A percentile compares a stretch with the other conserved stretches of the same genome.
phyloP scores from a whole-genome alignment of 2,113 vertebrate genomes.

The Isurus oxyrinchus region DNA sequence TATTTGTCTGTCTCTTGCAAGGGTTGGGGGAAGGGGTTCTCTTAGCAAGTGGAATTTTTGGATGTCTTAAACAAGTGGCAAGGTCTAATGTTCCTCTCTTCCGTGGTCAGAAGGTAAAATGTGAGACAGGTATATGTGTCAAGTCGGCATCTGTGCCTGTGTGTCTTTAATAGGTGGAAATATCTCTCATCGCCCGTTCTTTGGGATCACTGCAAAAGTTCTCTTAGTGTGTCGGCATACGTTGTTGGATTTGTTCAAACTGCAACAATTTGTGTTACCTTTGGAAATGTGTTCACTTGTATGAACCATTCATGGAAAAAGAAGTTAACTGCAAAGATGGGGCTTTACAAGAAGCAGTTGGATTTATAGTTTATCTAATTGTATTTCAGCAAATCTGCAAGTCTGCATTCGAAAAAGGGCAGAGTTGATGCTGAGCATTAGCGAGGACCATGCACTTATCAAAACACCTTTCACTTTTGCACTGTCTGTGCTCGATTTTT shows the following conservation, averaged over 20 bases:
- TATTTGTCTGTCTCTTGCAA: neutral
- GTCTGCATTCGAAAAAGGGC: neutral
- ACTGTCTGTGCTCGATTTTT: neutral
- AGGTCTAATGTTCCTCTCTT: neutral
- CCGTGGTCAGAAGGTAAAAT: neutral
- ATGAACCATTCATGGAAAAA: neutral
- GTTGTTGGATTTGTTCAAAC: neutral
- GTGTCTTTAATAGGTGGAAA: neutral
- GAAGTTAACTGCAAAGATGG: neutral
- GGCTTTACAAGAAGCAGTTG: neutral
- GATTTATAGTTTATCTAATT: neutral
- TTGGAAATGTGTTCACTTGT: neutral
- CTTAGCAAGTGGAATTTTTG: neutral
- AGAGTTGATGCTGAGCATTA: neutral
- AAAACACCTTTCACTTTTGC: neutral
- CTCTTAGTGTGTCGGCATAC: no score
- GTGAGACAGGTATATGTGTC: neutral
- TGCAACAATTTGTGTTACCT: neutral
- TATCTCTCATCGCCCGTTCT: neutral
- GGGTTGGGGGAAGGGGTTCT: neutral
- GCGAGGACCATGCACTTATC: neutral
- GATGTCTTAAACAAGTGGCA: neutral
- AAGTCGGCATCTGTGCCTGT: neutral
- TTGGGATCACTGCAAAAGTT: neutral
- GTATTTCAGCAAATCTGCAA: neutral